A percentile compares a stretch with the other conserved stretches of the same genome.
phyloP scores from a whole-genome alignment of 2,797 vertebrate species.

The Mormyrus proboscirostris region DNA sequence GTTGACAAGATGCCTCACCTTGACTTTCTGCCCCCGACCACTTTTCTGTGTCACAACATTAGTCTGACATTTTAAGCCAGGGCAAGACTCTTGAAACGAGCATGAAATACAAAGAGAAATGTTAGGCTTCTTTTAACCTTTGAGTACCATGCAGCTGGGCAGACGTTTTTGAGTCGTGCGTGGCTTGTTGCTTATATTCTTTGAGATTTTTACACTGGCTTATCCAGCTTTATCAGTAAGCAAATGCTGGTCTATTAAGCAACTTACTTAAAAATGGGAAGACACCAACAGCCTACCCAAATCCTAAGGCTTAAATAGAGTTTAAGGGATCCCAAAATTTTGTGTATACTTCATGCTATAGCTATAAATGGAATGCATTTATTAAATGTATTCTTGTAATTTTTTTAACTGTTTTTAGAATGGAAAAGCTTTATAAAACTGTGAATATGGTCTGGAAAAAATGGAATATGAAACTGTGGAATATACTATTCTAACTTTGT shows the following conservation, averaged over 20 bases:
- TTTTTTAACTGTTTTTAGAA: constrained; percentile 24
- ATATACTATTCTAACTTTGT: constrained; percentile 20
- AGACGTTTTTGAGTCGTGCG: background rate
- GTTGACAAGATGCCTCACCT: constrained; percentile 12
- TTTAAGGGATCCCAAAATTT: constrained; percentile 23
- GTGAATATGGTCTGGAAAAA: constrained; percentile 30
- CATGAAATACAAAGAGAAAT: constrained; percentile 10
- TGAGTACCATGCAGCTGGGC: background rate
- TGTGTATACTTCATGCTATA: constrained; percentile 22
- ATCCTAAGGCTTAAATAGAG: constrained; percentile 17
- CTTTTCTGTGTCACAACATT: constrained; percentile 14
- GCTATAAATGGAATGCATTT: constrained; percentile 23
- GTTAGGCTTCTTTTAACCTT: background rate
- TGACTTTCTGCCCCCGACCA: background rate
- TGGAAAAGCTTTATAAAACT: constrained; percentile 32
- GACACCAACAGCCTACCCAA: background rate
- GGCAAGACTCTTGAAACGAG: constrained; percentile 12
- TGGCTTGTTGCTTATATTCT: background rate
- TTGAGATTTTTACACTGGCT: constrained; percentile 32
- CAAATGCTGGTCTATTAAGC: constrained; percentile 7
- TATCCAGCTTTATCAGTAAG: background rate
- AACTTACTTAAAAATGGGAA: background rate
- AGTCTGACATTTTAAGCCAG: constrained; percentile 4
- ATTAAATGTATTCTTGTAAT: constrained; percentile 14
- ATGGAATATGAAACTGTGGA: constrained; percentile 16